A percentile compares a stretch with the other conserved stretches of the same genome.
Evolutionary conservation across 2,797 vertebrate genomes (phyloP).

Genomic region (Chelon labrosus): DNA sequence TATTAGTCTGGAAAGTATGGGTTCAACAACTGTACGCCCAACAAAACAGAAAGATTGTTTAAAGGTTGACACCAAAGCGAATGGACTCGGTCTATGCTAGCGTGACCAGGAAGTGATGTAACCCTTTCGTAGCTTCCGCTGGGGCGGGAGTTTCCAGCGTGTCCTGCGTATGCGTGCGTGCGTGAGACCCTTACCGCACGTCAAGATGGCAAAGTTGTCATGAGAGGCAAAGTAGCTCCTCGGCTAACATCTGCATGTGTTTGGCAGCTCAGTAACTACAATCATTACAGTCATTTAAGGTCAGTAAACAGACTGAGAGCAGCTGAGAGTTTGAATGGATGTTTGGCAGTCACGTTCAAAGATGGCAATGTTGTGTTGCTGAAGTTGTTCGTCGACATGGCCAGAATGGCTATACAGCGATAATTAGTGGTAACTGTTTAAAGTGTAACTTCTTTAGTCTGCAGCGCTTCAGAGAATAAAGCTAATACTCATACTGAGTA

Average conservation of each 20-base stretch:
- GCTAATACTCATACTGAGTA: not conserved
- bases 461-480: not conserved
- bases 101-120: slow-evolving; percentile 50
- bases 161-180: not conserved
- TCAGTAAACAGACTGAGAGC: slow-evolving; percentile 26
- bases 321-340: slow-evolving; percentile 1
- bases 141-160: slow-evolving; percentile 76
- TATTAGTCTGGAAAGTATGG: fast-evolving
- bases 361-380: slow-evolving; percentile 4
- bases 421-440: not conserved
- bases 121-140: fast-evolving
- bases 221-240: not conserved
- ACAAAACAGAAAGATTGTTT: not conserved
- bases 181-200: not conserved
- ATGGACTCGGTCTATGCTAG: not conserved
- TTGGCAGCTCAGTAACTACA: not conserved
- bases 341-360: not conserved
- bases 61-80: not conserved
- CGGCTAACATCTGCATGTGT: not conserved
- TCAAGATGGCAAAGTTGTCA: slow-evolving; percentile 54
- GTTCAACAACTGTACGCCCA: fast-evolving
- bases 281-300: not conserved
- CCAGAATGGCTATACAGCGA: not conserved
- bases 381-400: slow-evolving; percentile 4
- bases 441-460: not conserved